A percentile compares a stretch with the other conserved stretches of the same genome.
These are phyloP conservation scores for Nasonia giraulti DNA, from an alignment of 1,140 invertebrate genomes.

Conservation along the genomic window DNA sequence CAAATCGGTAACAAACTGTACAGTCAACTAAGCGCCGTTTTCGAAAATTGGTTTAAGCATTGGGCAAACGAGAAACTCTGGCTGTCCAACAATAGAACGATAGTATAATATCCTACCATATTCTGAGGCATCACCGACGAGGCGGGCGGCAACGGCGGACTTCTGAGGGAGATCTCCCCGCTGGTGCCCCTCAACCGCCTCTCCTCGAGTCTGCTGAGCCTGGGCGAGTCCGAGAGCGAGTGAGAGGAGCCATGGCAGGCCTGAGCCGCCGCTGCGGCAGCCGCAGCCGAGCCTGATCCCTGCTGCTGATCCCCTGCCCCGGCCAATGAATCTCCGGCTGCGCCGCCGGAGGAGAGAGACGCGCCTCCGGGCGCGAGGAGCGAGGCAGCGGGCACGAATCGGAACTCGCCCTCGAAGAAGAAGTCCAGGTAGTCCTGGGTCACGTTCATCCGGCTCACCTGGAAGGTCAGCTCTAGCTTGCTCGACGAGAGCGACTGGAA, in stretches of 20 bases:
- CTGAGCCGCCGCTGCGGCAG: conserved; percentile 59
- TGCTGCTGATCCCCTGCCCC: conserved; percentile 43
- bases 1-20: too few relatives aligned
- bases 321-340: conserved; percentile 49
- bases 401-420: conserved; percentile 86
- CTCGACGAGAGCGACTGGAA: conserved; percentile 79
- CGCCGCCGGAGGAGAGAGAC: conserved; percentile 17
- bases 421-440: conserved; percentile 88
- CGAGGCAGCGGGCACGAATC: conserved; percentile 76
- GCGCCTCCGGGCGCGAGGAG: conserved; percentile 38
- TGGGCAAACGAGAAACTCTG: too few relatives aligned
- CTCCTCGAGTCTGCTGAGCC: conserved; percentile 76
- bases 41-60: too few relatives aligned
- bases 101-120: not conserved
- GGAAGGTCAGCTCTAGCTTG: conserved; percentile 83
- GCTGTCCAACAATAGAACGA: too few relatives aligned
- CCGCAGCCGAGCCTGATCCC: conserved; percentile 60
- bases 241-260: conserved; percentile 32
- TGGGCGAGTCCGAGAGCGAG: conserved; percentile 37
- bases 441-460: conserved; percentile 86
- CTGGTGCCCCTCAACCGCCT: conserved; percentile 80
- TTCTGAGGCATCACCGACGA: conserved; percentile 55
- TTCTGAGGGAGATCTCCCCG: conserved; percentile 80
- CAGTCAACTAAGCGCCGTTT: too few relatives aligned
- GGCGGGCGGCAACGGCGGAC: conserved; percentile 68